Conservation (phyloP, 35 echinoderm and acorn worm genomes). For the Heliocidaris tuberculata region DNA sequence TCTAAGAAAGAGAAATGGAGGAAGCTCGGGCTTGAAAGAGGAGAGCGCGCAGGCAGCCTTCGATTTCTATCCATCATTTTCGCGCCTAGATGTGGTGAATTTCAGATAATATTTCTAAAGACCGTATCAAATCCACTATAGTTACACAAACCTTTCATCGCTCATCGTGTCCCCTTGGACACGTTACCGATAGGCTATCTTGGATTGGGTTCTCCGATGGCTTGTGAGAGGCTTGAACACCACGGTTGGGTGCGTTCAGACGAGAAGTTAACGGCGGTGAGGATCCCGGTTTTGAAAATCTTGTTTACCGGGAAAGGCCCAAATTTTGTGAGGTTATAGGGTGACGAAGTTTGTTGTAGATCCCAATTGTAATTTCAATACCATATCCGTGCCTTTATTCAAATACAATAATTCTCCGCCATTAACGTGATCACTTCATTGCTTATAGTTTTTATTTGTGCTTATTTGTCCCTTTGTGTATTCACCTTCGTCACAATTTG, state of each 20-base stretch:
- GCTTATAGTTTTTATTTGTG: too few species aligned
- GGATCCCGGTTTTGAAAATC: background rate
- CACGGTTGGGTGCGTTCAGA: background rate
- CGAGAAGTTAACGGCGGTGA: background rate
- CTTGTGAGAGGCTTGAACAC: background rate
- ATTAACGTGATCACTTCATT: too few species aligned
- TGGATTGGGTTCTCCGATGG: background rate
- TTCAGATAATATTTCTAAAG: conserved; percentile 23
- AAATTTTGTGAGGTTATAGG: too few species aligned
- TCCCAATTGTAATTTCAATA: too few species aligned
- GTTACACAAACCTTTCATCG: conserved; percentile 19
- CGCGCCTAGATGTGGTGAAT: conserved; percentile 7
- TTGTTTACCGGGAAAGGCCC: background rate
- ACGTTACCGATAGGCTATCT: background rate
- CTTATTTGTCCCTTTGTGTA: too few species aligned
- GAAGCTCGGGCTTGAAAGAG: background rate
- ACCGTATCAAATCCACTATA: background rate
- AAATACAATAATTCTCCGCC: too few species aligned
- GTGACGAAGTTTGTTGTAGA: background rate
- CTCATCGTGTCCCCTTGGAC: background rate
- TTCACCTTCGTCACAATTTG: too few species aligned
- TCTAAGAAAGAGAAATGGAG: background rate
- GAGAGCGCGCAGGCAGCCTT: background rate
- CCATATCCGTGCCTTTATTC: too few species aligned
- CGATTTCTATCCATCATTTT: conserved; percentile 13